Evolutionary conservation across 2,113 vertebrate genomes (phyloP), one percentile per base, ranked within the genome.

Genomic region (Labeo rohita): DNA sequence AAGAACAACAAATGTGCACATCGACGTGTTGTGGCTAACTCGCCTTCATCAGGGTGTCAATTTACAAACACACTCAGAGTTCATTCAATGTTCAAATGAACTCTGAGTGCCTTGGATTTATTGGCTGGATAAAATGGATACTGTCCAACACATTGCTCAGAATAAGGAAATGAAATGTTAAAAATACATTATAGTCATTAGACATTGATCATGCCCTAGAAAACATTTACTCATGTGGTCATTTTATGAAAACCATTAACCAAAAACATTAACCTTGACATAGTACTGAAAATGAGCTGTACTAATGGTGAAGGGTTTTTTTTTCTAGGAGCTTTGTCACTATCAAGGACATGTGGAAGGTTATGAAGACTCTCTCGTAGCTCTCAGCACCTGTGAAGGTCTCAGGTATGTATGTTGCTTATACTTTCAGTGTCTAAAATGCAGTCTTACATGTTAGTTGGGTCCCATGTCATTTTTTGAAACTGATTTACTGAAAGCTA

Each of bases 341-440:
- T 96, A 95, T 80, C 93, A 94, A 0, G 95, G 95, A 13, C 75
- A 91, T 3, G 93, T 95, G 49, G 94, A 94, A 16, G 95, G 93
- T n/a, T 89, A 91, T 75, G 88, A 92, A 39, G 49, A 94, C 39
- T 96, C 95, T 3, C 0, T 94, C 77, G 94, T 95, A 0, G 94
- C 93, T 0, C 91, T 95, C 34, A 95, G 95, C 88, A 95, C 88
- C 0, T 96, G 95, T 87, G 84, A 89, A 18, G 95, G 95, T 72
- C 92, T 96, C 85, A 95, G 94, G 95, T 96, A 83, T 83, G 90
- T 7, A 16, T 75, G 43, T 12, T 75, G 6, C 47, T 52, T 34
- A 75, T 3, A 16, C 10, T 52, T 52, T 52, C 47, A 28, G 18
- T 70, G 8, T 1, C 15, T 70, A 70, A 70, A 43, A 43, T 43